These are phyloP conservation scores for Poecilia latipinna DNA, from an alignment of 2,113 vertebrate species.

Conservation along the genomic window DNA sequence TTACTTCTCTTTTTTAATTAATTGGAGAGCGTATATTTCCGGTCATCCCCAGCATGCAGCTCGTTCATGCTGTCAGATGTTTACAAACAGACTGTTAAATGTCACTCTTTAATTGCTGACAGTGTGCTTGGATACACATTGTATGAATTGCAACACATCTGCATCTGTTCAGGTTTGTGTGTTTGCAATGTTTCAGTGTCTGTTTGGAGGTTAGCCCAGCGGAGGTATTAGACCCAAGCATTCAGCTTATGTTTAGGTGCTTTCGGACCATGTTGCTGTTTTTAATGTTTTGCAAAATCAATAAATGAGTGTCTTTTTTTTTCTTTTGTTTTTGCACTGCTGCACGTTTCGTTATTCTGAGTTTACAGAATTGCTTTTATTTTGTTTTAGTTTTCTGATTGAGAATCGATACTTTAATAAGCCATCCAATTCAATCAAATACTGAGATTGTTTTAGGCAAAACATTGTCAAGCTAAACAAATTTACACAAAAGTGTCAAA, in stretches of 20 bases:
- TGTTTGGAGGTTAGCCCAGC: background rate
- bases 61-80: slow-evolving; percentile 37
- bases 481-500: no score
- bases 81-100: slow-evolving; percentile 16
- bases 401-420: no score
- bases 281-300: background rate
- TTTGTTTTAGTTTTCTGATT: no score
- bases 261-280: background rate
- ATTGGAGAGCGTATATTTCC: slow-evolving; percentile 40
- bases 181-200: slow-evolving; percentile 4
- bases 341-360: no score
- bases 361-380: no score
- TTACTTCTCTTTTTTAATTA: slow-evolving; percentile 27
- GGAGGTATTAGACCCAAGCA: slow-evolving; percentile 55
- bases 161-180: slow-evolving; percentile 29
- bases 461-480: no score
- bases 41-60: slow-evolving; percentile 45
- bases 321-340: background rate
- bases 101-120: slow-evolving; percentile 43
- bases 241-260: slow-evolving; percentile 52
- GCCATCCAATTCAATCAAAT: no score
- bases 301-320: background rate
- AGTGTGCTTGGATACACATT: slow-evolving; percentile 23
- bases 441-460: no score
- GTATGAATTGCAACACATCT: slow-evolving; percentile 22